These are phyloP conservation scores for Pampus argenteus DNA, from an alignment of 2,797 vertebrate species.

Conservation along the genomic window DNA sequence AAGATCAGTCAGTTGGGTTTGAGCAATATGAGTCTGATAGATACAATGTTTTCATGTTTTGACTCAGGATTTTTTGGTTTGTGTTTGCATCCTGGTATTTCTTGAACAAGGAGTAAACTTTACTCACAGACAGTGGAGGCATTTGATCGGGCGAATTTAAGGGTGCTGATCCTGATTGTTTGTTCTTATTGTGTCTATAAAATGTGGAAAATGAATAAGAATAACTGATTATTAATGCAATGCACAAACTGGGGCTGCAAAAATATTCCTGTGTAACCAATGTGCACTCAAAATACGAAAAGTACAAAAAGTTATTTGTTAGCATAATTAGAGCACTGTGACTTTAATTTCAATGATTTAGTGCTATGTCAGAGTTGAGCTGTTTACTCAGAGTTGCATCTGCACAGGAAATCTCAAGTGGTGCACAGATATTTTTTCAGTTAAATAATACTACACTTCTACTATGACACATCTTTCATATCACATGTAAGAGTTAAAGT, in stretches of 20 bases:
- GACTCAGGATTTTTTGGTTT: slow-evolving; percentile 1
- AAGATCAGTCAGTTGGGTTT: not conserved
- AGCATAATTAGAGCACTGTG: too few species aligned
- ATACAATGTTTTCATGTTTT: slow-evolving; percentile 5
- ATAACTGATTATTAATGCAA: not conserved
- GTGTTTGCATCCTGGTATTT: too few species aligned
- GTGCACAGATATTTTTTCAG: too few species aligned
- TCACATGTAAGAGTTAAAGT: too few species aligned
- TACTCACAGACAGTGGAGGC: not conserved
- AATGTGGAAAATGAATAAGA: slow-evolving; percentile 18
- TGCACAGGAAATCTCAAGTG: too few species aligned
- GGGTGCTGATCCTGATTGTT: not conserved
- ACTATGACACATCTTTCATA: too few species aligned
- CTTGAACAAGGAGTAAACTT: too few species aligned
- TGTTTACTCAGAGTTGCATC: too few species aligned
- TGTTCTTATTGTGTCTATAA: slow-evolving; percentile 1
- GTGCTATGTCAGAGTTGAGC: too few species aligned
- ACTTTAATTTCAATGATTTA: too few species aligned
- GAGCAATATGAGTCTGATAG: not conserved
- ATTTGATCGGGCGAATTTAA: not conserved
- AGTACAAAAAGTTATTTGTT: not conserved
- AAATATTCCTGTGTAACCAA: not conserved
- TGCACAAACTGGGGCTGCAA: not conserved
- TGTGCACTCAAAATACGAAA: not conserved
- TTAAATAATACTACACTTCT: too few species aligned